Evolutionary conservation across 2,797 vertebrate genomes (phyloP).

Genomic region (Chaenodraco wilsoni): DNA sequence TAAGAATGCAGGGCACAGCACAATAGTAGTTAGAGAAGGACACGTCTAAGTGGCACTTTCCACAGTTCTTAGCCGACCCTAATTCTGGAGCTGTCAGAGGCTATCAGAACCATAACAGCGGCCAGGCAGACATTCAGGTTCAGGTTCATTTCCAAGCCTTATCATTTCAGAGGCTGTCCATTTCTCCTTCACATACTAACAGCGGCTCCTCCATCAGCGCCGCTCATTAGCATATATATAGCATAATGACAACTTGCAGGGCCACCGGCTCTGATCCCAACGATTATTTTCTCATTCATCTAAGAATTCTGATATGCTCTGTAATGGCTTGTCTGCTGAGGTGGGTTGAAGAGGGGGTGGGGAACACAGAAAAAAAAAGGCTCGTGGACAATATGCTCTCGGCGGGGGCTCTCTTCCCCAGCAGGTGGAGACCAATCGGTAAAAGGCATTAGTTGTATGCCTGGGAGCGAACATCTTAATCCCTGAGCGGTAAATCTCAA

Average conservation of each 20-base stretch:
- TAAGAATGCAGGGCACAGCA: slow-evolving; percentile 70
- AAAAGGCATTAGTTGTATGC: slow-evolving; percentile 66
- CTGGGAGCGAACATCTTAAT: slow-evolving; percentile 73
- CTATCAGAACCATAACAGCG: slow-evolving; percentile 79
- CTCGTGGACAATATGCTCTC: slow-evolving; percentile 67
- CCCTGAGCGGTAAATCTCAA: slow-evolving; percentile 64
- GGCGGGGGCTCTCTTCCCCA: slow-evolving; percentile 59
- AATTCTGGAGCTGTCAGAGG: slow-evolving; percentile 83
- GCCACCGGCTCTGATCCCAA: slow-evolving; percentile 80
- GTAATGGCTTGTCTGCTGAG: slow-evolving; percentile 79
- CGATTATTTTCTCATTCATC: slow-evolving; percentile 86
- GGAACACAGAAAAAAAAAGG: slow-evolving; percentile 23
- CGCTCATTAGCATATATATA: slow-evolving; percentile 85
- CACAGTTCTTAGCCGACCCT: slow-evolving; percentile 77
- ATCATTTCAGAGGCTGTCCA: slow-evolving; percentile 80
- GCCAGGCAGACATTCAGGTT: slow-evolving; percentile 75
- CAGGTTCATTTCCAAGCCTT: slow-evolving; percentile 80
- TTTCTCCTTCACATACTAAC: slow-evolving; percentile 79
- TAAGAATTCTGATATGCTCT: slow-evolving; percentile 80
- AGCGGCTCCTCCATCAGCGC: slow-evolving; percentile 77
- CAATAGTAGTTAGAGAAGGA: slow-evolving; percentile 74
- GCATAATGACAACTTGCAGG: slow-evolving; percentile 83
- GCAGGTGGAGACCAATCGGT: slow-evolving; percentile 61
- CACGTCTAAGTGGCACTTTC: slow-evolving; percentile 81
- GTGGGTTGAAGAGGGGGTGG: slow-evolving; percentile 61